phyloP scores from a whole-genome alignment of 1,140 invertebrate species.

The Calliopsis andreniformis region DNA sequence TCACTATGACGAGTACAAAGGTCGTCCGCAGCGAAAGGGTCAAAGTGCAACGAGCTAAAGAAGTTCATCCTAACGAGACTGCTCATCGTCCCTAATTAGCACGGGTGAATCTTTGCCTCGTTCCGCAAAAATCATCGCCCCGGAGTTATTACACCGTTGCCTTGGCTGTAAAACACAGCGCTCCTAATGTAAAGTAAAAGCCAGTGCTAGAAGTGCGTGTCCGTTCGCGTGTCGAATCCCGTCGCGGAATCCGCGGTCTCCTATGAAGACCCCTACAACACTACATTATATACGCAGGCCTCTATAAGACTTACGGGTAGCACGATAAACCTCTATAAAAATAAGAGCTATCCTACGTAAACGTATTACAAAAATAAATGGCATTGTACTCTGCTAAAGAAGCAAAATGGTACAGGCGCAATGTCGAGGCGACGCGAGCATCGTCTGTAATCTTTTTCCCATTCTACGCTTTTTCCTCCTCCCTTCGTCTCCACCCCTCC shows the following conservation, averaged over 20 bases:
- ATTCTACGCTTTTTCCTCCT: background rate
- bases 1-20: no score
- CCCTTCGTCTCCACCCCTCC: background rate
- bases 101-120: background rate
- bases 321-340: constrained; percentile 82
- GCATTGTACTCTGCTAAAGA: constrained; percentile 81
- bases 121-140: constrained; percentile 31
- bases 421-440: constrained; percentile 77
- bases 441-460: constrained; percentile 63
- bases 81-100: background rate
- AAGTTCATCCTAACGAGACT: background rate
- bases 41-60: constrained; percentile 27
- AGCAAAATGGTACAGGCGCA: constrained; percentile 81
- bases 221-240: background rate
- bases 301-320: constrained; percentile 81
- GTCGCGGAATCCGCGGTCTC: constrained; percentile 54
- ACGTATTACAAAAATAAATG: constrained; percentile 82
- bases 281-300: constrained; percentile 78
- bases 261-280: constrained; percentile 71
- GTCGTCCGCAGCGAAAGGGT: no score
- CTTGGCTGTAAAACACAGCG: background rate
- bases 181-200: constrained; percentile 46
- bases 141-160: background rate
- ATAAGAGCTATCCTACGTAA: constrained; percentile 82
- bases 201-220: constrained; percentile 61